These are phyloP conservation scores for Antrozous pallidus DNA, from an alignment of 2,797 vertebrate species.

Conservation along the genomic window DNA sequence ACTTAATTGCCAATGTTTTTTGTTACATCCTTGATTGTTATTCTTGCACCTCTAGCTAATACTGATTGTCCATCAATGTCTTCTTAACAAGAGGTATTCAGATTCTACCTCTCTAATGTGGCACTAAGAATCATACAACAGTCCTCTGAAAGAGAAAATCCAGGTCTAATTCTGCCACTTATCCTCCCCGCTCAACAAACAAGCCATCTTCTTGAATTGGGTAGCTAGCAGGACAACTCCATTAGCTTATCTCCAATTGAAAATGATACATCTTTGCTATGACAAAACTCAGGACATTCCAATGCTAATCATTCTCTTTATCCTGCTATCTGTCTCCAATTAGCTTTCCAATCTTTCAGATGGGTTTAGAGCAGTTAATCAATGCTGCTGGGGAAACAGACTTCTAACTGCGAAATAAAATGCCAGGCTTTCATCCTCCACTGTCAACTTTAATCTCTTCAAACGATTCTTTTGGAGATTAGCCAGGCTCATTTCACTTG, in stretches of 20 bases:
- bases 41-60: not conserved
- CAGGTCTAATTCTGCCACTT: not conserved
- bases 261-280: not conserved
- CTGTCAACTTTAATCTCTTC: not conserved
- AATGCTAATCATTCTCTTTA: not conserved
- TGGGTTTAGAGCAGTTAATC: not conserved
- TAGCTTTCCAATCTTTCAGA: not conserved
- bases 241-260: not conserved
- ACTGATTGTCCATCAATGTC: not conserved
- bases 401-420: not conserved
- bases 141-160: not conserved
- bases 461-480: not conserved
- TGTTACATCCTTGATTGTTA: not conserved
- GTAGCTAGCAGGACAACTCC: not conserved
- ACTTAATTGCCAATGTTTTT: not conserved
- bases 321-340: not conserved
- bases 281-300: not conserved
- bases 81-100: not conserved
- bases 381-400: not conserved
- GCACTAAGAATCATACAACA: not conserved
- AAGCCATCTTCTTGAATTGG: not conserved
- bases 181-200: not conserved
- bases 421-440: not conserved
- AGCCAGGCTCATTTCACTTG: not conserved
- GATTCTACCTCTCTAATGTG: not conserved